Evolutionary conservation across 2,888 invertebrate species (phyloP).

Genomic region (Coecobrya sp.): DNA sequence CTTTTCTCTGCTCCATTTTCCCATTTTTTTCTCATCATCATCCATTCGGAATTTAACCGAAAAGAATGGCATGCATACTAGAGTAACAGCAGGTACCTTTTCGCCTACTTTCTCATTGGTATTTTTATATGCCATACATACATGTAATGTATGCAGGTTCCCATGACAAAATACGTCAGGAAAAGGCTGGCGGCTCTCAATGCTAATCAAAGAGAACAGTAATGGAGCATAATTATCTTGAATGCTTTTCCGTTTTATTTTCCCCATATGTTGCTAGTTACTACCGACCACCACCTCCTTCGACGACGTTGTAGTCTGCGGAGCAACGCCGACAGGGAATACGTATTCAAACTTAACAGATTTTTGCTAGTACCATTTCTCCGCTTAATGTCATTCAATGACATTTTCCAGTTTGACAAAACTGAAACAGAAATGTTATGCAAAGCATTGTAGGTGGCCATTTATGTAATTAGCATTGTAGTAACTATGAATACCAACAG

Average conservation of each 20-base stretch:
- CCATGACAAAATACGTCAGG: constrained; percentile 16
- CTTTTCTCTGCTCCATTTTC: neutral
- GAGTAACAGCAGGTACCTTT: neutral
- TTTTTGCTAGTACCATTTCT: neutral
- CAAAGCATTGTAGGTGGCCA: constrained; percentile 10
- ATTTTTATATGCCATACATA: neutral
- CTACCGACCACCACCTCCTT: neutral
- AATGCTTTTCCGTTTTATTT: constrained; percentile 71
- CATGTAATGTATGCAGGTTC: neutral
- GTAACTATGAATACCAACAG: neutral
- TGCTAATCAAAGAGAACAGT: constrained; percentile 76
- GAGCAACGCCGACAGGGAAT: neutral
- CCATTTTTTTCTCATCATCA: neutral
- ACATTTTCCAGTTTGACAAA: constrained; percentile 69
- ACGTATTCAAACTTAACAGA: neutral
- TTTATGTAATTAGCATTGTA: constrained; percentile 25
- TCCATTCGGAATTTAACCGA: neutral
- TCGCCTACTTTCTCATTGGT: neutral
- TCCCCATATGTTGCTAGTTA: neutral
- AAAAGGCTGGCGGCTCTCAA: constrained; percentile 63
- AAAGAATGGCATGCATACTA: no score
- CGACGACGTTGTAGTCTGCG: neutral
- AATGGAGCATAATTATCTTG: constrained; percentile 75
- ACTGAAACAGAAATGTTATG: neutral
- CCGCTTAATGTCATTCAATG: constrained; percentile 70